These are phyloP conservation scores for Xenopus petersii DNA, from an alignment of 2,797 vertebrate species.

Conservation along the genomic window DNA sequence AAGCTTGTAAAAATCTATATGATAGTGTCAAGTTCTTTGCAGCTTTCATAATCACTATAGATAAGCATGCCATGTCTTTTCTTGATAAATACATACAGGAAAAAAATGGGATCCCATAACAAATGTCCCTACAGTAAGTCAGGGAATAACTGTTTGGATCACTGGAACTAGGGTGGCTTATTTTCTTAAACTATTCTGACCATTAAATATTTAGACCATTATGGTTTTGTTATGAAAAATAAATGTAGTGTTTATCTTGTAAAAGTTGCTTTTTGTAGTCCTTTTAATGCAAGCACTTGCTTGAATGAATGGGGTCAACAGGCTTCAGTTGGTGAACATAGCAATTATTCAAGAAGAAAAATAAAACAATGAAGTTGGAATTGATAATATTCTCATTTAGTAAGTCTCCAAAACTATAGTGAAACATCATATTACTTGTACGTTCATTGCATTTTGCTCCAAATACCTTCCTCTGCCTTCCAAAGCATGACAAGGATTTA, in stretches of 20 bases:
- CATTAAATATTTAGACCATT: conserved; percentile 16
- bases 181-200: neutral
- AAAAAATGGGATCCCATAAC: neutral
- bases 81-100: too few species aligned
- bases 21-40: too few species aligned
- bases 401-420: neutral
- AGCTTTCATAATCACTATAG: too few species aligned
- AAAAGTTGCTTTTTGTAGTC: conserved; percentile 1
- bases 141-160: neutral
- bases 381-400: neutral
- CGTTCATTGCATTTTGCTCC: neutral
- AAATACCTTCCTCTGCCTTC: conserved; percentile 1
- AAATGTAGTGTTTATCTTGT: conserved; percentile 20
- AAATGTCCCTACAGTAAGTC: too few species aligned
- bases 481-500: neutral
- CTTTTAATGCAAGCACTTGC: neutral
- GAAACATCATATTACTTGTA: conserved; percentile 7
- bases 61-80: too few species aligned
- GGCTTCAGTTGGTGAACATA: neutral
- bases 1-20: too few species aligned
- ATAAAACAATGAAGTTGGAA: neutral
- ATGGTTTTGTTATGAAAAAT: conserved; percentile 24
- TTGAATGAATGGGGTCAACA: conserved; percentile 1
- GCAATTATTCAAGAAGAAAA: neutral
- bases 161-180: neutral